Conservation (phyloP, 2,113 vertebrate genomes). For the Holacanthus passer region DNA sequence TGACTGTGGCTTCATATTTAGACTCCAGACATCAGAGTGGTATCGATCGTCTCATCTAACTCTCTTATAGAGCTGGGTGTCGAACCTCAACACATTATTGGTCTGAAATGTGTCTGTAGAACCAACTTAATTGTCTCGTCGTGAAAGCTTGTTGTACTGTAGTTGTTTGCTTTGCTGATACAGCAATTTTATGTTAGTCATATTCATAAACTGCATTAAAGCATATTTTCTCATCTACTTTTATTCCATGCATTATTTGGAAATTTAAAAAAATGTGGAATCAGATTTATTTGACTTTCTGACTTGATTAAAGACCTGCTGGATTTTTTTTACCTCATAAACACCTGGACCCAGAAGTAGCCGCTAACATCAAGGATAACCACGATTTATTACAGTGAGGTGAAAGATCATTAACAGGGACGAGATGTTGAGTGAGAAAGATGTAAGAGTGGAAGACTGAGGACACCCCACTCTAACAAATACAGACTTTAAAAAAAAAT, state of each 20-base stretch:
- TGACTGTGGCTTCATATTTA: not conserved
- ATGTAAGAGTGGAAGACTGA: not conserved
- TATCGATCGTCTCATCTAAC: too few relatives aligned
- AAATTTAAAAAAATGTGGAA: not conserved
- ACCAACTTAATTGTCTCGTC: not conserved
- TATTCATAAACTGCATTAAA: not conserved
- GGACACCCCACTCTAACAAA: not conserved
- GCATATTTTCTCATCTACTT: not conserved
- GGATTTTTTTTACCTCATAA: slow-evolving; percentile 4
- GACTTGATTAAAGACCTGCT: not conserved
- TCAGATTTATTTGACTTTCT: not conserved
- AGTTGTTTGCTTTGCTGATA: not conserved
- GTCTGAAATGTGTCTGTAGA: not conserved
- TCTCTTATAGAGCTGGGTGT: too few relatives aligned
- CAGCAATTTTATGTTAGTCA: not conserved
- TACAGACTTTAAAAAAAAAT: too few relatives aligned
- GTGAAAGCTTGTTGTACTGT: not conserved
- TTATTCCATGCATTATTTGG: slow-evolving; percentile 6
- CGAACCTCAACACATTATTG: not conserved
- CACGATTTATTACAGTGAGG: slow-evolving; percentile 13
- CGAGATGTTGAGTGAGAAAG: slow-evolving; percentile 29
- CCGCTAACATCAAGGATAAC: not conserved
- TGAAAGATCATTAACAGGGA: slow-evolving; percentile 21
- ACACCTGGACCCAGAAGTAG: slow-evolving; percentile 1
- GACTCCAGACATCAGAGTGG: not conserved